A percentile compares a stretch with the other conserved stretches of the same genome.
Conservation (phyloP, 37 sponge, comb jelly and placozoan genomes). For the Dysidea cf. avara region DNA sequence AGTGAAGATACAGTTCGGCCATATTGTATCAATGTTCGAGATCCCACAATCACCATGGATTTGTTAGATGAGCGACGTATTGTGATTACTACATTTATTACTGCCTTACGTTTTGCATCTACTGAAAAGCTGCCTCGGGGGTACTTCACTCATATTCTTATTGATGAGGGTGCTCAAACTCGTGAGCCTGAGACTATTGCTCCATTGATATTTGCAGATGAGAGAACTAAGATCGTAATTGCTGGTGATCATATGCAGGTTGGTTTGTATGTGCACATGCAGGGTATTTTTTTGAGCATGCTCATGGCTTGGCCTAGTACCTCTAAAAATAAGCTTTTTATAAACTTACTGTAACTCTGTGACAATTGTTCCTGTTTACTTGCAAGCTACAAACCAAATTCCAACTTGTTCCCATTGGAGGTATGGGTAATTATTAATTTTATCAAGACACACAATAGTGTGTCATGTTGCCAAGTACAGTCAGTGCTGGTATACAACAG, state of each 20-base stretch:
- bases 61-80: not conserved
- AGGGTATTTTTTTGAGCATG: too few relatives aligned
- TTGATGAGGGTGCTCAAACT: constrained; percentile 57
- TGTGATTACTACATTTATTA: constrained; percentile 49
- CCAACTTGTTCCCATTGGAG: too few relatives aligned
- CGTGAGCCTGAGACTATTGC: constrained; percentile 47
- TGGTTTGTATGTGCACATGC: too few relatives aligned
- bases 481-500: too few relatives aligned
- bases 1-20: constrained; percentile 2
- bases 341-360: too few relatives aligned
- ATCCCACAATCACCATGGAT: not conserved
- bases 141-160: constrained; percentile 47
- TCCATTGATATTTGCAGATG: constrained; percentile 14
- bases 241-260: constrained; percentile 64
- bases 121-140: not conserved
- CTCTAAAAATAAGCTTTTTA: too few relatives aligned
- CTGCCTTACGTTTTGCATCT: constrained; percentile 6
- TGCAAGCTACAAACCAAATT: too few relatives aligned
- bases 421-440: too few relatives aligned
- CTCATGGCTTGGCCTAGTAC: too few relatives aligned
- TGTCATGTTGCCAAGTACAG: too few relatives aligned
- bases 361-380: too few relatives aligned
- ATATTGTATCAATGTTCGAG: not conserved
- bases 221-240: constrained; percentile 20
- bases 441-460: too few relatives aligned